Conservation (phyloP, 2,113 vertebrate genomes). For the Vulpes ferrilata region DNA sequence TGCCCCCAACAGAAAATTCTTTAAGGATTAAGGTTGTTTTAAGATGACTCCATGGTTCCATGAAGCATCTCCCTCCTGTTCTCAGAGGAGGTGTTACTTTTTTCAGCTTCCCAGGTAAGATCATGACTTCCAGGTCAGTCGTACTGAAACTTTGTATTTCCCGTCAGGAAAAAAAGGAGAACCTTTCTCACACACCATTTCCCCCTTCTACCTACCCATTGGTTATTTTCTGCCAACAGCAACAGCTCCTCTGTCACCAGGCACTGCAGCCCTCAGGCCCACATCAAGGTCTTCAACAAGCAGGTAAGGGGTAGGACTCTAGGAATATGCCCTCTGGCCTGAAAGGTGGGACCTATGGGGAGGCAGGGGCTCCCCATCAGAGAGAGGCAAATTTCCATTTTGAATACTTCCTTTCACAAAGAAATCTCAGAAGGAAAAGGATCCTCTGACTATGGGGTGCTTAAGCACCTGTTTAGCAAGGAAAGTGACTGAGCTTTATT, state of each 20-base stretch:
- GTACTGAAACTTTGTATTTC: background rate
- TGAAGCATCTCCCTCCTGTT: slow-evolving; percentile 7
- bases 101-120: background rate
- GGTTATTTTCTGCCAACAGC: background rate
- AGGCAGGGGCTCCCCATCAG: background rate
- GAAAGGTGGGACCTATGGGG: background rate
- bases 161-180: background rate
- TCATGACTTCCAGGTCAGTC: background rate
- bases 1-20: background rate
- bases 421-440: background rate
- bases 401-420: slow-evolving; percentile 16
- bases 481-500: background rate
- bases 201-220: background rate
- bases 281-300: no score
- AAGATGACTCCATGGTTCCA: slow-evolving; percentile 13
- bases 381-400: background rate
- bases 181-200: background rate
- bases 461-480: background rate
- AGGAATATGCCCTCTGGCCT: background rate
- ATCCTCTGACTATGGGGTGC: background rate
- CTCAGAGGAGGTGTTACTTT: background rate
- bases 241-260: background rate
- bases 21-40: background rate
- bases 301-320: background rate
- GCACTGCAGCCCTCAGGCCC: background rate